Conservation (phyloP, 2,113 vertebrate genomes). For the Microcebus ravelobensis region DNA sequence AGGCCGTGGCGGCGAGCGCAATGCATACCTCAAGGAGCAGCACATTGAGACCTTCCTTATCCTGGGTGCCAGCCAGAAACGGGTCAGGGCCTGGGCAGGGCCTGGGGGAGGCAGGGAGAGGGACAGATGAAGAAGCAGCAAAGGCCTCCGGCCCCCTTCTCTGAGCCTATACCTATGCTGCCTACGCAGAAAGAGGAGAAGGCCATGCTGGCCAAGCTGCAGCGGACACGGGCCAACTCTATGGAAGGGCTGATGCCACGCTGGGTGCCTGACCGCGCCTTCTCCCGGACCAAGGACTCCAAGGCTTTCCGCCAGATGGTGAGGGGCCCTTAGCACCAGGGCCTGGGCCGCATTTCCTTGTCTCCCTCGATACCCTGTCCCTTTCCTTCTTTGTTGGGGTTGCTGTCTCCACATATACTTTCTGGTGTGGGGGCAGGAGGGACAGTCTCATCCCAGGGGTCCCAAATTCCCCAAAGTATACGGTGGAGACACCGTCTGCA, state of each 20-base stretch:
- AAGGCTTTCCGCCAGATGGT: slow-evolving; percentile 99
- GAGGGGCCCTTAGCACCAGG: slow-evolving; percentile 65
- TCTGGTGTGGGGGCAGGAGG: background rate
- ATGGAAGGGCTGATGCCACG: slow-evolving; percentile 93
- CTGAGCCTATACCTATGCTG: background rate
- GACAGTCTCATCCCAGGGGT: background rate
- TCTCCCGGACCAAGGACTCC: slow-evolving; percentile 96
- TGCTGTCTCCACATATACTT: background rate
- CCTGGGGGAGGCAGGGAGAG: background rate
- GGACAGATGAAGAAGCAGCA: background rate
- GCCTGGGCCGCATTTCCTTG: background rate
- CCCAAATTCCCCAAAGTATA: background rate
- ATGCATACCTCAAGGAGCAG: slow-evolving; percentile 97
- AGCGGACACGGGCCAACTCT: slow-evolving; percentile 93
- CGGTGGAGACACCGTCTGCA: background rate
- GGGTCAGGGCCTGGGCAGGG: slow-evolving; percentile 84
- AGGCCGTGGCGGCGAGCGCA: slow-evolving; percentile 94
- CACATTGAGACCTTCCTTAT: slow-evolving; percentile 97
- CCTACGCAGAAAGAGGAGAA: slow-evolving; percentile 95
- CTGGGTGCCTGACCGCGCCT: slow-evolving; percentile 96
- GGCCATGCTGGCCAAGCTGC: slow-evolving; percentile 96
- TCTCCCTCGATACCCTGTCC: background rate
- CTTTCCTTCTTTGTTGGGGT: background rate
- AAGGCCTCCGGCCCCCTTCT: slow-evolving; percentile 34
- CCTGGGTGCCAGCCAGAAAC: slow-evolving; percentile 96